phyloP scores from a whole-genome alignment of 2,797 vertebrate genomes.

The Notamacropus eugenii region DNA sequence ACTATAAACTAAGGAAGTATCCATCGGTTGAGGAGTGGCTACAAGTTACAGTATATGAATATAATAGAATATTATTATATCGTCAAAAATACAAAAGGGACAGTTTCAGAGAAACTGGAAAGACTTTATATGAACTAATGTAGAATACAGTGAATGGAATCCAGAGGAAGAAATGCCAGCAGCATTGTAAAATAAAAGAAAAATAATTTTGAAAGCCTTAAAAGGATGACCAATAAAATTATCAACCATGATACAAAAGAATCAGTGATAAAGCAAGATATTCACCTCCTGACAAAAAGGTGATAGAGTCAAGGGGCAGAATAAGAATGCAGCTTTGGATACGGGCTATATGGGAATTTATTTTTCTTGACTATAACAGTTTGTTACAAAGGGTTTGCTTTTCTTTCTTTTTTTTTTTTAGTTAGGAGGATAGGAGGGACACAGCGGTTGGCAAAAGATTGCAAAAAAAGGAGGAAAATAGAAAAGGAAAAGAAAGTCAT shows the following conservation, averaged over 20 bases:
- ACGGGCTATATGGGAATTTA: not conserved
- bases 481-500: not conserved
- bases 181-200: not conserved
- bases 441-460: not conserved
- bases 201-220: not conserved
- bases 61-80: not conserved
- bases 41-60: not conserved
- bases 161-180: not conserved
- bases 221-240: not conserved
- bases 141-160: not conserved
- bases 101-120: not conserved
- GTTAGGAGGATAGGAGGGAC: not conserved
- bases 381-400: not conserved
- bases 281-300: too few relatives aligned
- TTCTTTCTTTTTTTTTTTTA: not conserved
- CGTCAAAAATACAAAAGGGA: not conserved
- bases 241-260: not conserved
- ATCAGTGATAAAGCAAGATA: too few relatives aligned
- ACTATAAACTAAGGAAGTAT: not conserved
- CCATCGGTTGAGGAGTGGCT: not conserved
- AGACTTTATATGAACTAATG: not conserved
- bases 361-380: not conserved
- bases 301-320: not conserved
- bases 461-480: not conserved
- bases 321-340: not conserved